Evolutionary conservation across 2,113 vertebrate genomes (phyloP), one percentile per base, ranked within the genome.

Genomic region (Rutilus rutilus): DNA sequence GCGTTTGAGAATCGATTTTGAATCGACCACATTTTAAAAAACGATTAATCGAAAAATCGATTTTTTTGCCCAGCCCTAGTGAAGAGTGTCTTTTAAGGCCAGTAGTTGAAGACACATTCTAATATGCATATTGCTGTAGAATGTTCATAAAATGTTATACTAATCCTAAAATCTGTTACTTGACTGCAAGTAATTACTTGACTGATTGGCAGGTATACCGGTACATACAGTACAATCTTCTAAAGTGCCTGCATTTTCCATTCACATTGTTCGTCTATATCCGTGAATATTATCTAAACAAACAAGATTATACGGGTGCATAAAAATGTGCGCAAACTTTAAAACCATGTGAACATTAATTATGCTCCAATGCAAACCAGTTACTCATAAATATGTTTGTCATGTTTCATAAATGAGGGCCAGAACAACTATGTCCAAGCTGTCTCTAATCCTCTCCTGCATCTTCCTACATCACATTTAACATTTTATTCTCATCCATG

Each of bases 171-270:
- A 52, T 33, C 15, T 4, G 52, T 67, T 82, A 52, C 27, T 76
- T 27, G 21, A 30, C 79, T 81, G 39, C 39, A 27, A 30, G 30
- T 30, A 30, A 30, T 30, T 30, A 30, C 30, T 30, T 30, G 30
- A 30, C 62, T 67, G 15, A 50, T 33, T 82, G 62, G 52, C 25
- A 82, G 17, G 62, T 67, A 47, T 45, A 23, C 27, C n/a, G n/a
- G n/a, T n/a, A n/a, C n/a, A n/a, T n/a, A n/a, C n/a, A n/a, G 52
- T 25, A 23, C 27, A 69, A 52, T 82, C 79, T 67, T 67, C 60
- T 23, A 21, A 67, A 50, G 25, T 50, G 42, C n/a, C 59, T 67
- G 25, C 9, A 27, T 50, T 45, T 62, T 42, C 52, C 6, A 57
- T 78, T 78, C 14, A 15, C 10, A 4, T 14, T 60, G 54, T 36